A percentile compares a stretch with the other conserved stretches of the same genome.
Conservation (phyloP, 2,113 vertebrate species). For the Chamaea fasciata region DNA sequence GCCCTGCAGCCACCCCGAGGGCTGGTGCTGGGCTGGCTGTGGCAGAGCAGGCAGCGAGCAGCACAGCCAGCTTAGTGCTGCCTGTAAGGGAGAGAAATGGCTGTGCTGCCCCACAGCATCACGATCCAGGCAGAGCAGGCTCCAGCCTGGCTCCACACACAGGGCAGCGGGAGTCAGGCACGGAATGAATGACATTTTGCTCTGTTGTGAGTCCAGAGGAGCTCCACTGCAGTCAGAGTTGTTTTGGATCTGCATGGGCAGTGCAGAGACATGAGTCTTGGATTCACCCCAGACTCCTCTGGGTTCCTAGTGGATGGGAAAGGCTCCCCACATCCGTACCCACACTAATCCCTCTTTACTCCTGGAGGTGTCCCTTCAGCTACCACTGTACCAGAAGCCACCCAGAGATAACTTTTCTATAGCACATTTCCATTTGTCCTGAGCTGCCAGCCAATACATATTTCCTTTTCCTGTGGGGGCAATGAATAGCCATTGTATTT, state of each 20-base stretch:
- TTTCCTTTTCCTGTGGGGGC: slow-evolving; percentile 41
- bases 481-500: slow-evolving; percentile 37
- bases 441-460: neutral
- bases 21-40: neutral
- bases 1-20: neutral
- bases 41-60: neutral
- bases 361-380: neutral
- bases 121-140: neutral
- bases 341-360: neutral
- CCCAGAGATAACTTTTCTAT: neutral
- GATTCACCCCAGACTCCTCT: neutral
- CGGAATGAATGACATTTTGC: neutral
- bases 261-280: neutral
- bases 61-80: neutral
- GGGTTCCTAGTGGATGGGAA: neutral
- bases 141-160: neutral
- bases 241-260: neutral
- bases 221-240: neutral
- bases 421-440: neutral
- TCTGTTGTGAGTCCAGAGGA: neutral
- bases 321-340: accelerated
- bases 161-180: neutral
- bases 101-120: neutral
- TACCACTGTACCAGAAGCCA: neutral
- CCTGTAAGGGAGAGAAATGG: neutral